Evolutionary conservation across 1,140 invertebrate genomes (phyloP).

Genomic region (Gryllus bimaculatus): DNA sequence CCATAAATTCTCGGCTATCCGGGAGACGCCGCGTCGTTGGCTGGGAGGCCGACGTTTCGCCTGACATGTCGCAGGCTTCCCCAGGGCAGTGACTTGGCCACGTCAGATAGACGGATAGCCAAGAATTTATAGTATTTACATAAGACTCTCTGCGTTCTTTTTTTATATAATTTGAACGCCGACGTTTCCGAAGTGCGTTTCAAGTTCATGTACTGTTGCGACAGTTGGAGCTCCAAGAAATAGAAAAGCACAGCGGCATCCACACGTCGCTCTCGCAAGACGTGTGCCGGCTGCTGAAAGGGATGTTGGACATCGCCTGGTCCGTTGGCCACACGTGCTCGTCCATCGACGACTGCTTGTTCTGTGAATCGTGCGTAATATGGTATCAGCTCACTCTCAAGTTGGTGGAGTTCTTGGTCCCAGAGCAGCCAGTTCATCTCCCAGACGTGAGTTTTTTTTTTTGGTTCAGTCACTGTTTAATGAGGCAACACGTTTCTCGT

Average conservation of each 20-base stretch:
- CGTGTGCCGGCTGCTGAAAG: constrained; percentile 66
- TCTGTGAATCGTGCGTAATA: constrained; percentile 84
- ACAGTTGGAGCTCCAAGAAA: constrained; percentile 85
- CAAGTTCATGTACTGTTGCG: background rate
- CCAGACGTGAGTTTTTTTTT: constrained; percentile 56
- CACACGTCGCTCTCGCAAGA: constrained; percentile 65
- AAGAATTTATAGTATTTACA: too few relatives aligned
- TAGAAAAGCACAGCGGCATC: constrained; percentile 73
- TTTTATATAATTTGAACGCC: too few relatives aligned
- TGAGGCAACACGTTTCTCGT: background rate
- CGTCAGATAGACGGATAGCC: too few relatives aligned
- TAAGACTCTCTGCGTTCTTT: too few relatives aligned
- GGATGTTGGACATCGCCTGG: constrained; percentile 68
- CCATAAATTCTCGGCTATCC: too few relatives aligned
- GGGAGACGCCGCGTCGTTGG: too few relatives aligned
- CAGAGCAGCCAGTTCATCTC: constrained; percentile 57
- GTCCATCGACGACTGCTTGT: constrained; percentile 61
- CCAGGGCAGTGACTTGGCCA: too few relatives aligned
- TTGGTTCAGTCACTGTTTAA: background rate
- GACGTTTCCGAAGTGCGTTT: too few relatives aligned
- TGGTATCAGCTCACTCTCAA: constrained; percentile 86
- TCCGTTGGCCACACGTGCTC: constrained; percentile 60
- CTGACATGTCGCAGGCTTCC: too few relatives aligned
- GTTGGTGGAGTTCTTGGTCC: constrained; percentile 68
- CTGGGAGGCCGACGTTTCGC: too few relatives aligned